These are phyloP conservation scores for Drosophila merina DNA, from an alignment of 2,888 invertebrate genomes.

Conservation along the genomic window DNA sequence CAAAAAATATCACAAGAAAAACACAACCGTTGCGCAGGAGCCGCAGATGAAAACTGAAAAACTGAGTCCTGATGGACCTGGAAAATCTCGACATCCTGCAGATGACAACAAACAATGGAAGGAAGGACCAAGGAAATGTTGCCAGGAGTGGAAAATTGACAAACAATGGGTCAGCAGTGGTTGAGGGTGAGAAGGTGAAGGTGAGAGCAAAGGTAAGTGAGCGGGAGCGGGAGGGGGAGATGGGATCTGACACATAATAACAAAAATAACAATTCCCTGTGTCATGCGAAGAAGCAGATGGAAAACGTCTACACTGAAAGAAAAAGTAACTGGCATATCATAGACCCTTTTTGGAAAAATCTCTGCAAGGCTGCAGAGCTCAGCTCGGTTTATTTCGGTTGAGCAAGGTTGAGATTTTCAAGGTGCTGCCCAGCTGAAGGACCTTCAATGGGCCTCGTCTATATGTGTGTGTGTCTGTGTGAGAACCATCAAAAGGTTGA, in stretches of 20 bases:
- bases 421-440: conserved; percentile 61
- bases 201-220: neutral
- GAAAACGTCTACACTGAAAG: conserved; percentile 27
- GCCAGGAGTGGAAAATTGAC: conserved; percentile 70
- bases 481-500: conserved; percentile 68
- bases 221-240: conserved; percentile 21
- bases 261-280: conserved; percentile 45
- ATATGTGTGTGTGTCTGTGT: conserved; percentile 20
- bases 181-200: conserved; percentile 26
- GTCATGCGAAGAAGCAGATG: conserved; percentile 65
- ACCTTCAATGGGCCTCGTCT: conserved; percentile 60
- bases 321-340: neutral
- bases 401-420: conserved; percentile 59
- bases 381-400: conserved; percentile 5
- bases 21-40: conserved; percentile 61
- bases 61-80: conserved; percentile 23
- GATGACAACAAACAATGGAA: conserved; percentile 71
- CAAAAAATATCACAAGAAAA: conserved; percentile 20
- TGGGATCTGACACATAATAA: conserved; percentile 51
- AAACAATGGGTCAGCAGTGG: conserved; percentile 58
- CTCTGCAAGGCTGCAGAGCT: conserved; percentile 61
- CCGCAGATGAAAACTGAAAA: conserved; percentile 56
- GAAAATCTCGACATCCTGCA: conserved; percentile 58
- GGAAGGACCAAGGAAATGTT: conserved; percentile 48
- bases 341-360: conserved; percentile 34